phyloP scores from a whole-genome alignment of 2,797 vertebrate species.

The Sebastes dallii region DNA sequence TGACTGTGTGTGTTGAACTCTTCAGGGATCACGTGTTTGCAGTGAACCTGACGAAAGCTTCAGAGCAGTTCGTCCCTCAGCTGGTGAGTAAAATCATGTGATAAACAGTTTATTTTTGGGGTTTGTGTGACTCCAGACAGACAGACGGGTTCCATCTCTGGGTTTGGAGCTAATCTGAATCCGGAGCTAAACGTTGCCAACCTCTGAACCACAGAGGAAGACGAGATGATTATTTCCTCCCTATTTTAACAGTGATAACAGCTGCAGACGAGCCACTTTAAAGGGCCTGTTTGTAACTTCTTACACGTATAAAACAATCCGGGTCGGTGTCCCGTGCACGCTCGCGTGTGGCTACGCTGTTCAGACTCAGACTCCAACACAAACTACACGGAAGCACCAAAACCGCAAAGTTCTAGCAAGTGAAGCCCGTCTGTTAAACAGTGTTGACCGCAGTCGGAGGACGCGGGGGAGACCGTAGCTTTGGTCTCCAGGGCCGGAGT shows the following conservation, averaged over 20 bases:
- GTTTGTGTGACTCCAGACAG: background rate
- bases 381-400: too few relatives aligned
- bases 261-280: background rate
- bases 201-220: too few relatives aligned
- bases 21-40: conserved; percentile 96
- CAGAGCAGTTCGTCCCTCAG: conserved; percentile 87
- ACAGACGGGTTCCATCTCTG: background rate
- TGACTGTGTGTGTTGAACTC: background rate
- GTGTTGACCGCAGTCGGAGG: too few relatives aligned
- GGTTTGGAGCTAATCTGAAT: background rate
- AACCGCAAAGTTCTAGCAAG: too few relatives aligned
- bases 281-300: too few relatives aligned
- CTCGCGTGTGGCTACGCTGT: too few relatives aligned
- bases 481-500: too few relatives aligned
- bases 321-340: too few relatives aligned
- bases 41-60: conserved; percentile 90
- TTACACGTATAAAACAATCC: too few relatives aligned
- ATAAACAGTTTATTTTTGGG: background rate
- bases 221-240: background rate
- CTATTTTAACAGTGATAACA: background rate
- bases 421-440: too few relatives aligned
- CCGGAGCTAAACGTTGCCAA: background rate
- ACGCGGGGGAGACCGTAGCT: too few relatives aligned
- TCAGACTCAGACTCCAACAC: too few relatives aligned
- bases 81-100: conserved; percentile 81